phyloP scores from a whole-genome alignment of 2,888 invertebrate genomes.

The Scaptomyza tumidula region DNA sequence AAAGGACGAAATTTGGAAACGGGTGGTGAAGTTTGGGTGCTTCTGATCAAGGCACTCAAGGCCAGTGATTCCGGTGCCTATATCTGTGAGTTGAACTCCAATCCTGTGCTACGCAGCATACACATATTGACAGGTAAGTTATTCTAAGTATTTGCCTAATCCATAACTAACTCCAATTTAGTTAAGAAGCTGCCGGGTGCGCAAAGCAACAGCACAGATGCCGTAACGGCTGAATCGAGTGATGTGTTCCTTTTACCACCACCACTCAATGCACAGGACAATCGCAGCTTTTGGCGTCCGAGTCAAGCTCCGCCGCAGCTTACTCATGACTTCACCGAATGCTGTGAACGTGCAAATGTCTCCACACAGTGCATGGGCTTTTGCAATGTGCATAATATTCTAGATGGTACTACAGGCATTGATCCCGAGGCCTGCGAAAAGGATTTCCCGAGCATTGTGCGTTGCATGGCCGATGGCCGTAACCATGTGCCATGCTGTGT shows the following conservation, averaged over 20 bases:
- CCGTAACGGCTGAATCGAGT: conserved; percentile 63
- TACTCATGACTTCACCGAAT: conserved; percentile 92
- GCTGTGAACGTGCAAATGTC: conserved; percentile 90
- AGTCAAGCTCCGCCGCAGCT: conserved; percentile 82
- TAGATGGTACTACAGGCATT: conserved; percentile 91
- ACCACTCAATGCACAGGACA: conserved; percentile 78
- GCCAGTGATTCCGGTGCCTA: conserved; percentile 91
- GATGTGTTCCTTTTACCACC: conserved; percentile 81
- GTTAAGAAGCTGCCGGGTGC: conserved; percentile 66
- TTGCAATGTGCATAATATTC: conserved; percentile 91
- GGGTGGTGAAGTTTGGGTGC: conserved; percentile 94
- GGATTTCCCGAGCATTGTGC: conserved; percentile 92
- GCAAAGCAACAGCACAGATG: conserved; percentile 46
- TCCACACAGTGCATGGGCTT: conserved; percentile 91
- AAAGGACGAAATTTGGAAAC: conserved; percentile 71
- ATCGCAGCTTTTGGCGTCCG: conserved; percentile 80
- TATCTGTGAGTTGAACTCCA: conserved; percentile 92
- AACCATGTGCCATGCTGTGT: conserved; percentile 95
- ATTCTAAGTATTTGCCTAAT: not conserved
- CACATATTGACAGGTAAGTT: conserved; percentile 89
- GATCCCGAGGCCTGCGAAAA: conserved; percentile 92
- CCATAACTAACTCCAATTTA: conserved; percentile 29
- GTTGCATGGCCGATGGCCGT: conserved; percentile 91
- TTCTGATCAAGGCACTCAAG: conserved; percentile 90
- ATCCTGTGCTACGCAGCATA: conserved; percentile 91